Conservation (phyloP, 1,140 invertebrate species). For the Sycobia sp. region DNA sequence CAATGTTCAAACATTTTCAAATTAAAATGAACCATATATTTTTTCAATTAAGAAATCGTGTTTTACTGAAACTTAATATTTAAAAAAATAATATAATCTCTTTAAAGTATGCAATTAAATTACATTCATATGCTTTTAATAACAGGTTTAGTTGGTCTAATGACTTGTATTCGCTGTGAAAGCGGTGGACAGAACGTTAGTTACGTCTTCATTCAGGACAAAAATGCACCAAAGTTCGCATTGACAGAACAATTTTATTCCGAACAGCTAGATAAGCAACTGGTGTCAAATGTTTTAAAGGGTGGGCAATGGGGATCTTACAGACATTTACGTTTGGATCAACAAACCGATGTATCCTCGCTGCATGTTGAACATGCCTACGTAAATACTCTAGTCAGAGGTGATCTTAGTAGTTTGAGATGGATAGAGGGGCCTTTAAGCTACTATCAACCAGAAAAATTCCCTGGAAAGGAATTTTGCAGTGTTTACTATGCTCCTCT, state of each 20-base stretch:
- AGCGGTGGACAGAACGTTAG: slow-evolving; percentile 77
- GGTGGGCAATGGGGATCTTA: slow-evolving; percentile 83
- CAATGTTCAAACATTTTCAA: too few relatives aligned
- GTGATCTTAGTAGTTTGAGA: slow-evolving; percentile 87
- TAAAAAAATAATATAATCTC: too few relatives aligned
- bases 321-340: slow-evolving; percentile 75
- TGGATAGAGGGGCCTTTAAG: slow-evolving; percentile 90
- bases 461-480: slow-evolving; percentile 71
- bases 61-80: too few relatives aligned
- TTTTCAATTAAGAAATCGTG: too few relatives aligned
- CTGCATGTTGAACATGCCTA: slow-evolving; percentile 87
- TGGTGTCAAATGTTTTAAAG: slow-evolving; percentile 83
- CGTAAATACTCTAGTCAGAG: slow-evolving; percentile 86
- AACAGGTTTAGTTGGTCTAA: slow-evolving; percentile 82
- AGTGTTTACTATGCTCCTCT: slow-evolving; percentile 90
- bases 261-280: slow-evolving; percentile 74
- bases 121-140: too few relatives aligned
- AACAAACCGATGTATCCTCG: slow-evolving; percentile 64
- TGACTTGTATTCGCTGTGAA: slow-evolving; percentile 87
- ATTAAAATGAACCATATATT: too few relatives aligned
- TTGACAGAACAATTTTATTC: slow-evolving; percentile 65
- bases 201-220: slow-evolving; percentile 72
- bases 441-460: slow-evolving; percentile 60
- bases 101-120: too few relatives aligned
- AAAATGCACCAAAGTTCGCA: slow-evolving; percentile 68